Evolutionary conservation across 2,113 vertebrate genomes (phyloP).

Genomic region (Mus musculus): DNA sequence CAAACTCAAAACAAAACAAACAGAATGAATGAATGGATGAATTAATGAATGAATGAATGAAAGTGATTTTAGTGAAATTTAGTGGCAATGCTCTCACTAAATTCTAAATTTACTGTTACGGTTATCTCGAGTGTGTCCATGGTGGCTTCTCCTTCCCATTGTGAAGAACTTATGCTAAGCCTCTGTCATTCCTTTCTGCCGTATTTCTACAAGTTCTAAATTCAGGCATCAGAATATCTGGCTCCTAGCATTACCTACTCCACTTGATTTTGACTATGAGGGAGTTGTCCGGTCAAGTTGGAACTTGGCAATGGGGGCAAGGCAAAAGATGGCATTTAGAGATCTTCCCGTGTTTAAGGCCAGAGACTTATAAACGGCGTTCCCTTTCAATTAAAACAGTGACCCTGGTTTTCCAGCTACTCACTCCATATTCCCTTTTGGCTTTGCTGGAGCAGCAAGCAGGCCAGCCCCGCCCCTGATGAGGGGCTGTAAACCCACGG

Average conservation of each 20-base stretch:
- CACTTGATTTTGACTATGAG: not conserved
- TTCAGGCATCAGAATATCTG: conserved; percentile 36
- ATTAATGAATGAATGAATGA: not conserved
- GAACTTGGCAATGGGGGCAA: not conserved
- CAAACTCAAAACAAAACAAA: not conserved
- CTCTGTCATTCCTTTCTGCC: conserved; percentile 5
- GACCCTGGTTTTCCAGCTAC: not conserved
- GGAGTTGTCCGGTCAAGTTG: not conserved
- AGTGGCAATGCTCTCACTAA: not conserved
- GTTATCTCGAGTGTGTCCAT: not conserved
- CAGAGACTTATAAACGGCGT: not conserved
- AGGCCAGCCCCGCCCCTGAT: not conserved
- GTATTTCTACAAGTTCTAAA: not conserved
- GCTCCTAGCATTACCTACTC: not conserved
- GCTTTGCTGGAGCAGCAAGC: not conserved
- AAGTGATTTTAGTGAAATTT: not conserved
- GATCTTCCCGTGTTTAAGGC: not conserved
- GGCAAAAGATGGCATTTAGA: not conserved
- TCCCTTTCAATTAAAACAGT: conserved; percentile 50
- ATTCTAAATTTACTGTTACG: not conserved
- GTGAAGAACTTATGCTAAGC: not conserved
- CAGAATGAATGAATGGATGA: not conserved
- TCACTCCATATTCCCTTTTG: not conserved
- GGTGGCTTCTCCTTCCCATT: not conserved
- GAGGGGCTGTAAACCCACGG: not conserved